A percentile compares a stretch with the other conserved stretches of the same genome.
Evolutionary conservation across 1,140 invertebrate species (phyloP).

Genomic region (Ctenoplectra terminalis): DNA sequence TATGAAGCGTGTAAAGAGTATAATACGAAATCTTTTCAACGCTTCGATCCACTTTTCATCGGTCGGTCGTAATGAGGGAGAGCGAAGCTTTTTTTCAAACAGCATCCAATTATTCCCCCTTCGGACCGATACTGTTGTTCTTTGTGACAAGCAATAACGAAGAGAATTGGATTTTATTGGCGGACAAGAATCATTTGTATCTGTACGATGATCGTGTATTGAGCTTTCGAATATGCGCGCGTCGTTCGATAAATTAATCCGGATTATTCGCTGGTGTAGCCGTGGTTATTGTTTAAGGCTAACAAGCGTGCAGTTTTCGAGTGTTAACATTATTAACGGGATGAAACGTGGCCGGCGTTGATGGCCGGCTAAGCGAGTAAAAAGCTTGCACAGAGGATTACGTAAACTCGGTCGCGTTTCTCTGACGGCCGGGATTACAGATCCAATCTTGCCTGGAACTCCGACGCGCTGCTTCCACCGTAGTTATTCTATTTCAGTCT

Average conservation of each 20-base stretch:
- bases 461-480: neutral
- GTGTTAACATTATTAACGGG: conserved; percentile 2
- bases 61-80: neutral
- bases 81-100: neutral
- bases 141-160: too few relatives aligned
- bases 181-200: too few relatives aligned
- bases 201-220: too few relatives aligned
- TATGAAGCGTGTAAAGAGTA: neutral
- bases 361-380: conserved; percentile 11
- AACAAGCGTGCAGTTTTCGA: conserved; percentile 19
- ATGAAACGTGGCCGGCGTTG: neutral
- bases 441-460: conserved; percentile 38
- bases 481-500: conserved; percentile 36
- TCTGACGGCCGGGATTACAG: conserved; percentile 10
- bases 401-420: conserved; percentile 31
- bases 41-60: neutral
- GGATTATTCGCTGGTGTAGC: neutral
- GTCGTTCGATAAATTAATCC: conserved; percentile 8
- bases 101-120: neutral
- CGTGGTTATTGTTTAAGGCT: neutral
- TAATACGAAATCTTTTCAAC: neutral
- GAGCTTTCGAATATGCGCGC: too few relatives aligned
- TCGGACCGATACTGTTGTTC: too few relatives aligned
- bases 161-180: too few relatives aligned
- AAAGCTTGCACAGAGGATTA: conserved; percentile 19